A percentile compares a stretch with the other conserved stretches of the same genome.
Conservation (phyloP, 2,888 invertebrate genomes). For the Philopedon plagiatum region DNA sequence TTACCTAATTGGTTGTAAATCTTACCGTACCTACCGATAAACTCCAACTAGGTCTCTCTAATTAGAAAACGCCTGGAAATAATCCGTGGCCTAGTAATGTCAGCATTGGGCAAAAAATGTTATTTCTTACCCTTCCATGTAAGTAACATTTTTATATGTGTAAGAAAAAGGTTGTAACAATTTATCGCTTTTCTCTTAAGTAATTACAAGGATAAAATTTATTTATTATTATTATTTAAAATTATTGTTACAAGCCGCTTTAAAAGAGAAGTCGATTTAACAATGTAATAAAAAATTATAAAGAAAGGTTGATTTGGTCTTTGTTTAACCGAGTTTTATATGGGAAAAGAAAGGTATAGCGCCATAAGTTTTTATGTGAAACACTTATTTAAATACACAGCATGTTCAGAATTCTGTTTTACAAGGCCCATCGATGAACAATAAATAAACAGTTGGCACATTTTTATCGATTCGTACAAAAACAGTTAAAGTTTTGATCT, state of each 20-base stretch:
- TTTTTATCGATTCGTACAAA: no score
- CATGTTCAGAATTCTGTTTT: no score
- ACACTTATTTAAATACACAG: no score
- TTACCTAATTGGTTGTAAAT: no score
- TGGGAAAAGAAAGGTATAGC: no score
- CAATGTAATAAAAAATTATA: background rate
- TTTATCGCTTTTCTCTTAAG: background rate
- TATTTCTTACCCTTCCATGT: slow-evolving; percentile 6
- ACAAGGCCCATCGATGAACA: no score
- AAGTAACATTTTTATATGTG: background rate
- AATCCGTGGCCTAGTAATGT: slow-evolving; percentile 1
- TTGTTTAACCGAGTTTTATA: background rate
- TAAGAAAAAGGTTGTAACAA: slow-evolving; percentile 3
- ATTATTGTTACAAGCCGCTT: background rate
- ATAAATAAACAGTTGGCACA: no score
- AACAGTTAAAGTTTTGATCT: no score
- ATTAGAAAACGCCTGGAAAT: background rate
- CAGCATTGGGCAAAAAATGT: slow-evolving; percentile 6
- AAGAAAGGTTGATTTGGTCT: background rate
- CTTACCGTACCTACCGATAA: no score
- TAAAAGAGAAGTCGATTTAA: background rate
- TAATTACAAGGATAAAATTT: no score
- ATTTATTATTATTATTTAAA: no score
- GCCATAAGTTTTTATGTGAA: no score
- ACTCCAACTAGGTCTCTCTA: background rate